Evolutionary conservation across 1,140 invertebrate genomes (phyloP), one percentile per base, ranked within the genome.

Genomic region (Pantala flavescens): DNA sequence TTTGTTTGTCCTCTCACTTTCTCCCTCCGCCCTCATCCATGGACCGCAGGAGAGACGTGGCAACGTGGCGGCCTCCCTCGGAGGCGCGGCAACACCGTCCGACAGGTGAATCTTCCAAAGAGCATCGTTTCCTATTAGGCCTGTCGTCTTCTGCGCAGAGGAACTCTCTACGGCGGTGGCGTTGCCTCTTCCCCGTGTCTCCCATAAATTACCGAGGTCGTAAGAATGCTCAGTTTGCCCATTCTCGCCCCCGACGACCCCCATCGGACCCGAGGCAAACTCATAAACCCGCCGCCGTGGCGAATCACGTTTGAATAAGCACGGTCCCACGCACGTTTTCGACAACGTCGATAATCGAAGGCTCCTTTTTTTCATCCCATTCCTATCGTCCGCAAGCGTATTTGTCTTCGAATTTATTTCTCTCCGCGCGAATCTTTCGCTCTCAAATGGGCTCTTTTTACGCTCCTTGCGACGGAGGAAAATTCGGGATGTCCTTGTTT

Each of bases 281-380:
- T 63, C 49, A 63, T 63, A 63, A 63, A 63, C 49, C n/a, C 49
- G 49, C 49, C 49, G n/a, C 49, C 49, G 49, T 63, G 49, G 49
- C 49, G 49, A 63, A 63, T 63, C 49, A 63, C 49, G 49, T 63
- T 63, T 63, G 49, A 63, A 63, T 63, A 63, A 63, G 49, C 49
- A 14, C 14, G 49, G 49, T 63, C 49, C 49, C 49, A 63, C 49
- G 49, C 49, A 63, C 49, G 49, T 21, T 63, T 63, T 63, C 49
- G 14, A 63, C 49, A 63, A 63, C 49, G 49, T 21, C 49, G 49
- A 63, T 63, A 63, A 63, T 63, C 49, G 49, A 63, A 63, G 49
- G 49, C 2, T 14, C 12, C 16, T 5, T 21, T 63, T 63, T 63
- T 63, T 63, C 12, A 63, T 63, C 49, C 49, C 49, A 63, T 63